Percentiles rank a stretch among this genome's conserved stretches.
Conservation (phyloP, 2,888 invertebrate species). For the Tenodera sinensis region DNA sequence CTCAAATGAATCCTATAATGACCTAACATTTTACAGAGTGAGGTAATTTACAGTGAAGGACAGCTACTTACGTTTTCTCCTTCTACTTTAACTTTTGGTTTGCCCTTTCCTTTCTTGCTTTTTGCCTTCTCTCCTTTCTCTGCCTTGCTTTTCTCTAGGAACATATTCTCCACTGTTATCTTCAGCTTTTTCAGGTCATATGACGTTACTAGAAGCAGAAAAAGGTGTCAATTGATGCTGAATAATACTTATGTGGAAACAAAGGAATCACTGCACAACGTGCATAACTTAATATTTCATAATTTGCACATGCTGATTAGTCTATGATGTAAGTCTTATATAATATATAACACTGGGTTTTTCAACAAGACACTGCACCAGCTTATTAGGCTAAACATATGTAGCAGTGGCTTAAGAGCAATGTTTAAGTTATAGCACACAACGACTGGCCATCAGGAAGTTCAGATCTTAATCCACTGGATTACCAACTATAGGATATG, state of each 20-base stretch:
- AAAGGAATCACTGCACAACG: no score
- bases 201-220: constrained; percentile 60
- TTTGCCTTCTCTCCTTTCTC: constrained; percentile 79
- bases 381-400: no score
- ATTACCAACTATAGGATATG: no score
- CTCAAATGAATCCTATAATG: not conserved
- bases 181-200: constrained; percentile 82
- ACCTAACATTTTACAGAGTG: not conserved
- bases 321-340: no score
- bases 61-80: constrained; percentile 64
- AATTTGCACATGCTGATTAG: not conserved
- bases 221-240: not conserved
- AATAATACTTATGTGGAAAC: not conserved
- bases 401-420: no score
- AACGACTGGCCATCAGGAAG: no score
- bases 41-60: not conserved
- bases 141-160: constrained; percentile 82
- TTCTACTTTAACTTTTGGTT: constrained; percentile 74
- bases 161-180: constrained; percentile 75
- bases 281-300: not conserved
- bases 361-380: no score
- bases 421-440: no score
- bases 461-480: no score
- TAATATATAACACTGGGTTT: no score
- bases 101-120: constrained; percentile 72